Conservation (phyloP, 2,797 vertebrate genomes). For the Gouania willdenowi region DNA sequence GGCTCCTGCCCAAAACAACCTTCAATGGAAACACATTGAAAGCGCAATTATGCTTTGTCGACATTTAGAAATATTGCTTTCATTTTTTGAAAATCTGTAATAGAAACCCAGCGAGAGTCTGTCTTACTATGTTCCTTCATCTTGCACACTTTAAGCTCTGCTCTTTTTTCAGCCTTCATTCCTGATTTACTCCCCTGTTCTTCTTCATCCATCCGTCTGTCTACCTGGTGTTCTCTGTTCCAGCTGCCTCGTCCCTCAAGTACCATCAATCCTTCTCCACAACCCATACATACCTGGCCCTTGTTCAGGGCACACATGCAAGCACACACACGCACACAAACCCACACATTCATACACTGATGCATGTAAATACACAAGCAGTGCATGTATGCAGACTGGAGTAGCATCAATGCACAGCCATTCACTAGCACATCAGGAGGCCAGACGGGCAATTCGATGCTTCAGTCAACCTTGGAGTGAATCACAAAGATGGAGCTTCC, state of each 20-base stretch:
- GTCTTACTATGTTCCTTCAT: no score
- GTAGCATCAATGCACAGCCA: no score
- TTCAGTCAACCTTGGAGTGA: slow-evolving; percentile 58
- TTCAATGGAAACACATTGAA: no score
- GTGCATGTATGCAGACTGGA: no score
- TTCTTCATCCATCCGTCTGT: slow-evolving; percentile 54
- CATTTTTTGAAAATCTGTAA: no score
- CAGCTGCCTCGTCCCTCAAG: slow-evolving; percentile 67
- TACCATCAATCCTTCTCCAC: slow-evolving; percentile 67
- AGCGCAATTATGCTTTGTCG: no score
- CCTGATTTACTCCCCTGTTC: slow-evolving; percentile 65
- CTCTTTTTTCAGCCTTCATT: slow-evolving; percentile 40
- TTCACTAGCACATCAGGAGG: slow-evolving; percentile 17
- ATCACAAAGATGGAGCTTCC: slow-evolving; percentile 65
- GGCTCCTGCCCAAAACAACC: no score
- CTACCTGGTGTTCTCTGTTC: slow-evolving; percentile 55
- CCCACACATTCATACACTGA: no score
- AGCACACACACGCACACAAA: background rate
- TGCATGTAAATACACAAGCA: no score
- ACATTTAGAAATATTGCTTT: no score
- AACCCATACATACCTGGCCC: slow-evolving; percentile 60
- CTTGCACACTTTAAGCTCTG: slow-evolving; percentile 37
- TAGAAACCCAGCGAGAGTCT: no score
- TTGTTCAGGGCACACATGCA: slow-evolving; percentile 38
- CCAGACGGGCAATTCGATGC: slow-evolving; percentile 60